These are phyloP conservation scores for Morpho achilles DNA, from an alignment of 2,888 invertebrate genomes.

Conservation along the genomic window DNA sequence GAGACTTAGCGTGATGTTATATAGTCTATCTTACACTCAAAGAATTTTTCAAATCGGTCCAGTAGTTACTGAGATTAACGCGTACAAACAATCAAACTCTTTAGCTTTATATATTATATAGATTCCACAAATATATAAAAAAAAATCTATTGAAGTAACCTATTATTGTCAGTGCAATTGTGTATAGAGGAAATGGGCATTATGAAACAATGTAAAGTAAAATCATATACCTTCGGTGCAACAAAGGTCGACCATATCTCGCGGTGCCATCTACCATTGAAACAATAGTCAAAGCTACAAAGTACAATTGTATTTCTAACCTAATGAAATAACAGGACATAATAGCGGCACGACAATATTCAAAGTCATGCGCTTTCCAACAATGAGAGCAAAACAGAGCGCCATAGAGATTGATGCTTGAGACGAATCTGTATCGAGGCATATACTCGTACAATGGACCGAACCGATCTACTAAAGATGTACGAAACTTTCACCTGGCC, in stretches of 20 bases:
- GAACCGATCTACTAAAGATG: constrained; percentile 59
- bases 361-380: constrained; percentile 43
- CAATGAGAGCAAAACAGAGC: constrained; percentile 44
- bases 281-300: constrained; percentile 24
- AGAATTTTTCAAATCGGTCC: no score
- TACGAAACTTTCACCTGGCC: constrained; percentile 68
- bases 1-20: no score
- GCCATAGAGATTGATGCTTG: constrained; percentile 56
- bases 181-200: constrained; percentile 3
- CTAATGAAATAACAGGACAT: constrained; percentile 26
- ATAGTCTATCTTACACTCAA: no score
- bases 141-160: no score
- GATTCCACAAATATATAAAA: no score
- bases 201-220: constrained; percentile 17
- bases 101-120: neutral
- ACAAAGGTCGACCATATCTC: constrained; percentile 22
- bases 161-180: no score
- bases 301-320: constrained; percentile 23
- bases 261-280: constrained; percentile 13
- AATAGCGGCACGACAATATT: constrained; percentile 28
- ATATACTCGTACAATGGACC: constrained; percentile 42
- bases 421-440: constrained; percentile 55
- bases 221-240: constrained; percentile 11
- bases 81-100: no score
- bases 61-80: no score